Base-by-base conservation (phyloP, 30 jellyfish, hydroid and myxozoan species). In the Turritopsis rubra region DNA sequence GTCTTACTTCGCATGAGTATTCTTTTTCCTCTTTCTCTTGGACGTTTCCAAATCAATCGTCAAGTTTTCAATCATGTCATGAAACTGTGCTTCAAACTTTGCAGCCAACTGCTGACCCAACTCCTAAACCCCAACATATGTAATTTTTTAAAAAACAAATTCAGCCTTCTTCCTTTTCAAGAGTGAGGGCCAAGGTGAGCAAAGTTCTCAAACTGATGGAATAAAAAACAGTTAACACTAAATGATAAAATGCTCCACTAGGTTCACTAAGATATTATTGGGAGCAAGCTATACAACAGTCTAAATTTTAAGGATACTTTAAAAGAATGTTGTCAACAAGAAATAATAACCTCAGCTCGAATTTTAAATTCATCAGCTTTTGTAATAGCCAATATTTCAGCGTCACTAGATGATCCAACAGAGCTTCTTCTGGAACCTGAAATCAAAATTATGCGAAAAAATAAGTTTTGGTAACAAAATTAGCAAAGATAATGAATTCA, bases 51-150 rank as follows among this genome's bases (percentile, higher is more conserved):
- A 26, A 52, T 84, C 90, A 31, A 75, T 81, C 4, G 80, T 85
- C 22, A 89, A 84, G 13, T 70, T 66, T 71, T 84, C 90, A 19
- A 89, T 84, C 18, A 89, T 81, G 23, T 89, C 96, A 78, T 80
- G 78, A 73, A 89, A 89, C 73, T 89, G 85, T 29, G 89, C 83
- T 66, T 89, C 96, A 79, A 89, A 72, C 81, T 65, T 85, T 24
- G 80, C 96, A 21, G 77, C 28, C 28, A 89, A 29, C 71, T 89
- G 85, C 1, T 79, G 28, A 20, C 75, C 89, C 72, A 89, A 87
- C 87, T 89, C 96, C 96, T 89, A 53, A 22, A 29, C 29, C 16
- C 29, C 27, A n/a, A 74, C 70, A 4, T 4, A 22, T 7, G 3
- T 60, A 85, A 21, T 52, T 21, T 71, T 0, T 71, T 27, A 16